Conservation (phyloP, 2,888 invertebrate genomes). For the Orgyia antiqua region DNA sequence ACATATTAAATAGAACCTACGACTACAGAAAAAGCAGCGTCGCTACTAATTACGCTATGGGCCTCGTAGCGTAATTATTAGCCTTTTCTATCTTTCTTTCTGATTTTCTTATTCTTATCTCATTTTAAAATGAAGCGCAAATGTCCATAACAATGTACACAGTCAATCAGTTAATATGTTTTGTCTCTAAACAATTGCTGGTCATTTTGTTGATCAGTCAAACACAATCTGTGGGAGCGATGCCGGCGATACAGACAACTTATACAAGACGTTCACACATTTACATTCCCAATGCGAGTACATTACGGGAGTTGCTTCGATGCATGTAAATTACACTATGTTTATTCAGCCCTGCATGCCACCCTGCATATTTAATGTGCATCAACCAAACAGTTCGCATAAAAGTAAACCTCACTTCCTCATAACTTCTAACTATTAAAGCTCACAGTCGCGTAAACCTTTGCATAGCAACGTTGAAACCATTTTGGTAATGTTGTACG, state of each 20-base stretch:
- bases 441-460: constrained; percentile 28
- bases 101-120: too few relatives aligned
- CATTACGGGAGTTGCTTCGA: constrained; percentile 71
- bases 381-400: constrained; percentile 33
- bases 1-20: too few relatives aligned
- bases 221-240: constrained; percentile 35
- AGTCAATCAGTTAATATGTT: constrained; percentile 8
- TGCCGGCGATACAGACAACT: constrained; percentile 35
- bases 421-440: constrained; percentile 29
- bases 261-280: constrained; percentile 53
- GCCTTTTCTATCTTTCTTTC: too few relatives aligned
- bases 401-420: constrained; percentile 17
- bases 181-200: constrained; percentile 21
- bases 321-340: constrained; percentile 74
- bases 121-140: too few relatives aligned
- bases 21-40: too few relatives aligned
- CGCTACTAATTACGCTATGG: too few relatives aligned
- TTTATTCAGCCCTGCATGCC: constrained; percentile 69
- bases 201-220: constrained; percentile 19
- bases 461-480: constrained; percentile 37
- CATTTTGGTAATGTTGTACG: constrained; percentile 49
- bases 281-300: constrained; percentile 66
- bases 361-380: constrained; percentile 67
- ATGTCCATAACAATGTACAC: too few relatives aligned
- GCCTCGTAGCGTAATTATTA: too few relatives aligned